A percentile compares a stretch with the other conserved stretches of the same genome.
Conservation (phyloP, 37 sponge, comb jelly and placozoan species). For the Beroe forskalii region DNA sequence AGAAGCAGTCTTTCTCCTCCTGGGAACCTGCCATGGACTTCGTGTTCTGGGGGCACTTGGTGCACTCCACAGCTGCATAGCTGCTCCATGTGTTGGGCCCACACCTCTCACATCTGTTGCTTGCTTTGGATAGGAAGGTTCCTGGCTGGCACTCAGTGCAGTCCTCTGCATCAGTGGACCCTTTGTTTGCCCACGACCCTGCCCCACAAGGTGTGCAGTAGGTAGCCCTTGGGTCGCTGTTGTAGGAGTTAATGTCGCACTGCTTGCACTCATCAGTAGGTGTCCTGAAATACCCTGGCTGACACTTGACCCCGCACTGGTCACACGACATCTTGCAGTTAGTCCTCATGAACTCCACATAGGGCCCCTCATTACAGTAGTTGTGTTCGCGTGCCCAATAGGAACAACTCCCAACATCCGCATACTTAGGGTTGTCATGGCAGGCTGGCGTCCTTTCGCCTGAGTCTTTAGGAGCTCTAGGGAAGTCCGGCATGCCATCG, state of each 20-base stretch:
- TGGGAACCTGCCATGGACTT: not conserved
- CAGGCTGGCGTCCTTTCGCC: not conserved
- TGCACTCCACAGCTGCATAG: constrained; percentile 4
- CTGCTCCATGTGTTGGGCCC: not conserved
- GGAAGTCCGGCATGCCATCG: constrained; percentile 5
- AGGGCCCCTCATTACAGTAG: constrained; percentile 8
- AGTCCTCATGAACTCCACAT: not conserved
- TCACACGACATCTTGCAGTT: constrained; percentile 26
- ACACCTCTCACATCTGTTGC: constrained; percentile 38
- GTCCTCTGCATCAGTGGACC: not conserved
- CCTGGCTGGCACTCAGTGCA: constrained; percentile 41
- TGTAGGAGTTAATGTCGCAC: constrained; percentile 20
- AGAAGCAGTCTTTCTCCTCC: not conserved
- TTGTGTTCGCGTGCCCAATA: constrained; percentile 33
- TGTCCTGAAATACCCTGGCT: constrained; percentile 3
- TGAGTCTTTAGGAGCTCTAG: not conserved
- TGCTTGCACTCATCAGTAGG: not conserved
- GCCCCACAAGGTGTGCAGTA: constrained; percentile 5
- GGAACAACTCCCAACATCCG: not conserved
- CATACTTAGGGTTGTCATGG: not conserved
- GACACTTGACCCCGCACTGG: not conserved
- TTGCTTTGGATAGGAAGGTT: not conserved
- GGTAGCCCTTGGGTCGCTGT: not conserved
- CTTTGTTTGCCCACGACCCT: not conserved
- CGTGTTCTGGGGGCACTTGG: not conserved